Percentiles rank a stretch among this genome's conserved stretches.
Evolutionary conservation across 2,888 invertebrate genomes (phyloP).

Genomic region (Andrena flavipes): DNA sequence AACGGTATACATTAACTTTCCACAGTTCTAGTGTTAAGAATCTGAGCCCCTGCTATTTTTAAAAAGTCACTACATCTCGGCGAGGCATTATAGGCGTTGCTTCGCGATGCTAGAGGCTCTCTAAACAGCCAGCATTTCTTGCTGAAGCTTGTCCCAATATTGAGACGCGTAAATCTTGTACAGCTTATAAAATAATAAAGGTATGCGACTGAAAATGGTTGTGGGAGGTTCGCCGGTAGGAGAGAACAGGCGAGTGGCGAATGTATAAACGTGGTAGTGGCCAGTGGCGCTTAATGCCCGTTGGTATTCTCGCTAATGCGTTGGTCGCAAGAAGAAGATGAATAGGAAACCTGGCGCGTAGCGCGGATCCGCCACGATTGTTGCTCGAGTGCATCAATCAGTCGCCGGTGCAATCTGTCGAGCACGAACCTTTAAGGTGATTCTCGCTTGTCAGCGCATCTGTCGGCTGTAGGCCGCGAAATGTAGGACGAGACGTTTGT

Average conservation of each 20-base stretch:
- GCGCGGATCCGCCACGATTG: conserved; percentile 64
- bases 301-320: conserved; percentile 76
- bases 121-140: neutral
- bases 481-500: conserved; percentile 77
- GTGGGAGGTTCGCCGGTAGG: conserved; percentile 18
- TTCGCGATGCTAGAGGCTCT: neutral
- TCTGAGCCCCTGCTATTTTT: neutral
- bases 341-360: conserved; percentile 75
- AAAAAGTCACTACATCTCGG: neutral
- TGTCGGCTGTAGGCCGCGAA: conserved; percentile 76
- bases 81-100: too few species aligned
- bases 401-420: conserved; percentile 81
- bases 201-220: neutral
- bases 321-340: conserved; percentile 77
- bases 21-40: neutral
- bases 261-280: conserved; percentile 66
- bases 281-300: conserved; percentile 69
- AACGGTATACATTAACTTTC: too few species aligned
- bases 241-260: neutral
- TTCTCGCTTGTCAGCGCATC: conserved; percentile 83
- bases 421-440: conserved; percentile 78
- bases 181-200: conserved; percentile 32
- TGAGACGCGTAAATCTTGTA: conserved; percentile 9
- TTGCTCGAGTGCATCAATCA: conserved; percentile 81
- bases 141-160: neutral